Base-by-base conservation (phyloP, 2,888 invertebrate genomes). In the Amphipyra berbera region DNA sequence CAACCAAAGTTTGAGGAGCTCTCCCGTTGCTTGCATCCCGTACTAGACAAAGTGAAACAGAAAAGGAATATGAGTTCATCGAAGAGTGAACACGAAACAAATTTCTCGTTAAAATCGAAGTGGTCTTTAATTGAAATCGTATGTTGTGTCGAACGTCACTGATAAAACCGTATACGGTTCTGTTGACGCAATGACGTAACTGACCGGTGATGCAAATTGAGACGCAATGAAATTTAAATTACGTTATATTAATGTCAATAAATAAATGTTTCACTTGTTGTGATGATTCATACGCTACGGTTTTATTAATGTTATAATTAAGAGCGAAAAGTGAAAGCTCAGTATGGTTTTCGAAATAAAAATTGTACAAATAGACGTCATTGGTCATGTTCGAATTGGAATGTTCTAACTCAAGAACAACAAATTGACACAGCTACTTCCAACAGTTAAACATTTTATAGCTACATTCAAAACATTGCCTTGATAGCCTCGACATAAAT, bases 111-210 rank as follows among this genome's bases (percentile, higher is more conserved):
- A 85, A 90, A 90, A 89, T 88, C 87, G 87, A 90, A 91, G 88
- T 88, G 81, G 88, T 87, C 88, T 92, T 90, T 94, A 95, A 95
- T 95, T 94, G 94, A 94, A 93, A 92, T 94, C 91, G 90, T 93
- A 88, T 95, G 95, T 95, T 90, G 90, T 89, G 90, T 91, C 89
- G 83, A 89, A 83, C 85, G 84, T 87, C 85, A 82, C 81, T 82
- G 94, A 94, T 94, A 94, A 93, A 87, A 79, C 72, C 73, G 83
- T 79, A 84, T 81, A 82, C 78, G 81, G 82, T 83, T 88, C 79
- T 82, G 81, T 84, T 88, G 87, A 86, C 81, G 80, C 79, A 77
- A 81, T 79, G 83, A 85, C 81, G 79, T 82, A 83, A 83, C 77
- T 73, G 63, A 76, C 71, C 68, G 61, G 62, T 72, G 78, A 82